Conservation (phyloP, 2,888 invertebrate species). For the Folsomia candida region DNA sequence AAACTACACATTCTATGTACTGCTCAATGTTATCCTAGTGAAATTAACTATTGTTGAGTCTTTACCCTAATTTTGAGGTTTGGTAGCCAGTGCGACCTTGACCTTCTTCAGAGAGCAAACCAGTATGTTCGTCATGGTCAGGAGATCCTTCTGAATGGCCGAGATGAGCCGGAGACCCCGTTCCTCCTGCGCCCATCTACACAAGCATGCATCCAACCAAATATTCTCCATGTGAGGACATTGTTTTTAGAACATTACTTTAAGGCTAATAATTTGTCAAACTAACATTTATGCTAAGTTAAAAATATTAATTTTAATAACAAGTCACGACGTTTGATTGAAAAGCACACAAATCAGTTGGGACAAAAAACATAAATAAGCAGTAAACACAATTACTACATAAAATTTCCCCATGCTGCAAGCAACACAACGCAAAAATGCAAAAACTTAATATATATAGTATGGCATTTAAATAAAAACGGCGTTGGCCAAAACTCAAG, state of each 20-base stretch:
- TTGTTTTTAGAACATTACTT: background rate
- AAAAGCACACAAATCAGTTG: background rate
- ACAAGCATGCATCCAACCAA: slow-evolving; percentile 25
- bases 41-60: background rate
- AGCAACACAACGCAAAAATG: background rate
- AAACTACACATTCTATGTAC: background rate
- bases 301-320: background rate
- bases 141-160: slow-evolving; percentile 26
- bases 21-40: too few species aligned
- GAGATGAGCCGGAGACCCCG: slow-evolving; percentile 36
- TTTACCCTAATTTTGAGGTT: slow-evolving; percentile 45
- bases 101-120: slow-evolving; percentile 93
- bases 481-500: too few species aligned
- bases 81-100: slow-evolving; percentile 64
- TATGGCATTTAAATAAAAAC: too few species aligned
- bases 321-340: background rate
- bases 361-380: too few species aligned
- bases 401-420: too few species aligned
- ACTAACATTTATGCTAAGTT: background rate
- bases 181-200: slow-evolving; percentile 38
- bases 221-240: slow-evolving; percentile 13
- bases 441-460: too few species aligned
- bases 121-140: slow-evolving; percentile 62
- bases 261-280: background rate
- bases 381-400: too few species aligned